Conservation (phyloP, 1,140 invertebrate species). For the Augochlora pura region DNA sequence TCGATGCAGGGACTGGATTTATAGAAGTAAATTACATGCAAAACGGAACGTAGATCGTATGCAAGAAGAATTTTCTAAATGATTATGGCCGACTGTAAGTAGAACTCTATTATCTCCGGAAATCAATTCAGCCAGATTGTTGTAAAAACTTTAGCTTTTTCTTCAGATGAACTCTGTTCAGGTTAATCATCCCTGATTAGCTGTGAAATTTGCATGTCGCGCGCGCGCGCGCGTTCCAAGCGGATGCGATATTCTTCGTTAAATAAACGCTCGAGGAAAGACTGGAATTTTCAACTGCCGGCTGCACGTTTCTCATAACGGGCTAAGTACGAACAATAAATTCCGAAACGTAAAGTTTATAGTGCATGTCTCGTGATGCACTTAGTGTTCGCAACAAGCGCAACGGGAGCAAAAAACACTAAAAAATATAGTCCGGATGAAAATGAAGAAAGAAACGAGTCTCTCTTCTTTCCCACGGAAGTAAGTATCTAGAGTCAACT, state of each 20-base stretch:
- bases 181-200: not conserved
- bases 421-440: constrained; percentile 57
- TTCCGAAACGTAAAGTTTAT: constrained; percentile 57
- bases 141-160: not conserved
- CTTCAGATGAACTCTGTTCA: not conserved
- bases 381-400: constrained; percentile 66
- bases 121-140: not conserved
- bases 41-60: no score
- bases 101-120: no score
- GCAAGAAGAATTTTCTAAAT: no score
- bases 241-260: not conserved
- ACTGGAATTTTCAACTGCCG: not conserved
- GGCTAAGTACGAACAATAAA: constrained; percentile 65
- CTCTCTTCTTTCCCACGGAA: constrained; percentile 5
- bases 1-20: not conserved
- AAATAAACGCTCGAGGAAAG: not conserved
- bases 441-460: constrained; percentile 51
- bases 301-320: constrained; percentile 49
- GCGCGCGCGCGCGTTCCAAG: no score
- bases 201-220: not conserved
- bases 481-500: constrained; percentile 55
- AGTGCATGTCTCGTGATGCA: constrained; percentile 67
- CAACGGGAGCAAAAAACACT: constrained; percentile 61
- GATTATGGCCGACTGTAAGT: no score
- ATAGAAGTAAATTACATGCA: not conserved